A percentile compares a stretch with the other conserved stretches of the same genome.
These are phyloP conservation scores for Scaptomyza cyrtandrae DNA, from an alignment of 2,888 invertebrate species.

Conservation along the genomic window DNA sequence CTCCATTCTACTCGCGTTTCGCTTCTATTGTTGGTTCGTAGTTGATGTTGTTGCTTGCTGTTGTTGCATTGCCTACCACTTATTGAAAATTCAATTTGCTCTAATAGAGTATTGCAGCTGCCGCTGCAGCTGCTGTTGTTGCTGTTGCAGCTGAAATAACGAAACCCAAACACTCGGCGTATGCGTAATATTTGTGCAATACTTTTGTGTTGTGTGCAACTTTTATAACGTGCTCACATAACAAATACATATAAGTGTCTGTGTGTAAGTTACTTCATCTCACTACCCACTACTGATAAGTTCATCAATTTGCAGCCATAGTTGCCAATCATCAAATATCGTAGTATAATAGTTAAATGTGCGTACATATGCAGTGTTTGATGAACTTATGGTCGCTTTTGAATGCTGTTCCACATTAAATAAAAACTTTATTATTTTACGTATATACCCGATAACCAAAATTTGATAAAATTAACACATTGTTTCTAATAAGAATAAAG, in stretches of 20 bases:
- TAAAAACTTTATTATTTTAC: neutral
- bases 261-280: neutral
- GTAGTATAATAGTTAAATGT: neutral
- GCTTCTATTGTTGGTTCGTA: conserved; percentile 6
- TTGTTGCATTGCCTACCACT: conserved; percentile 52
- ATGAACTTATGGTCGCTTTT: neutral
- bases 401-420: neutral
- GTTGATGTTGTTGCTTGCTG: conserved; percentile 13
- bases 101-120: conserved; percentile 62
- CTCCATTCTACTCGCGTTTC: conserved; percentile 13
- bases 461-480: neutral
- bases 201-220: neutral
- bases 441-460: neutral
- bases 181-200: conserved; percentile 37
- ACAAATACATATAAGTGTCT: neutral
- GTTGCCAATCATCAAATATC: neutral
- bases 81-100: conserved; percentile 75
- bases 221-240: neutral
- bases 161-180: conserved; percentile 31
- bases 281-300: neutral
- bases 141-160: conserved; percentile 29
- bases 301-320: neutral
- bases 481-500: neutral
- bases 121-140: conserved; percentile 1
- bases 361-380: neutral